Conservation (phyloP, 2,113 vertebrate species). For the Cettia cetti region DNA sequence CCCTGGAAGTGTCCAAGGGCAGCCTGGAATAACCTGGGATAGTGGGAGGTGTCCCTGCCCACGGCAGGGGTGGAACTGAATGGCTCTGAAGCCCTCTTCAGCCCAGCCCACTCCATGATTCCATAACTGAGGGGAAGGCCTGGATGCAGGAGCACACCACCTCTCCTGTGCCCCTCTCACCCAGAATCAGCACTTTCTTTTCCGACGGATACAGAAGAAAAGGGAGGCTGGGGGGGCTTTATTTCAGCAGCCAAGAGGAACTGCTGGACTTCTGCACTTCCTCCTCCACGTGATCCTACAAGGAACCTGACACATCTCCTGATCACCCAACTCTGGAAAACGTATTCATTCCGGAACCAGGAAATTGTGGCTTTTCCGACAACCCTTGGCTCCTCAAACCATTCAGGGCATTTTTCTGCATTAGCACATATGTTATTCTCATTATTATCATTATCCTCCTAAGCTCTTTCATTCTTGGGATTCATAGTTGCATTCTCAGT, state of each 20-base stretch:
- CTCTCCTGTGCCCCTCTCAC: not conserved
- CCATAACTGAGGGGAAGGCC: not conserved
- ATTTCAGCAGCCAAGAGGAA: not conserved
- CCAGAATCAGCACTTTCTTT: not conserved
- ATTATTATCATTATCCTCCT: not conserved
- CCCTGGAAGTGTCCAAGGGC: not conserved
- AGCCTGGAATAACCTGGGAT: not conserved
- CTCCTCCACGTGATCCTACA: not conserved
- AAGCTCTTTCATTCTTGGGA: not conserved
- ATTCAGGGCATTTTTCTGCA: not conserved
- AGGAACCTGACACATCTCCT: not conserved
- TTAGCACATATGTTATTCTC: not conserved
- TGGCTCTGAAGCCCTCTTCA: not conserved
- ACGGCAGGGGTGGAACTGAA: not conserved
- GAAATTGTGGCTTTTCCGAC: not conserved
- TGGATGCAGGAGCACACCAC: not conserved
- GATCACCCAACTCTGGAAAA: not conserved
- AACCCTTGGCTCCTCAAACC: not conserved
- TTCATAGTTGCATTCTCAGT: fast-evolving
- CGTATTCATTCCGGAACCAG: not conserved
- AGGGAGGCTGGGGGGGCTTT: fast-evolving
- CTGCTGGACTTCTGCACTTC: not conserved
- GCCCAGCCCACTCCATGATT: not conserved
- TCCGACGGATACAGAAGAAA: not conserved
- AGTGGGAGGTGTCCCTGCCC: not conserved